A percentile compares a stretch with the other conserved stretches of the same genome.
These are phyloP conservation scores for Magallana nippona DNA, from an alignment of 2,888 invertebrate genomes.

Conservation along the genomic window DNA sequence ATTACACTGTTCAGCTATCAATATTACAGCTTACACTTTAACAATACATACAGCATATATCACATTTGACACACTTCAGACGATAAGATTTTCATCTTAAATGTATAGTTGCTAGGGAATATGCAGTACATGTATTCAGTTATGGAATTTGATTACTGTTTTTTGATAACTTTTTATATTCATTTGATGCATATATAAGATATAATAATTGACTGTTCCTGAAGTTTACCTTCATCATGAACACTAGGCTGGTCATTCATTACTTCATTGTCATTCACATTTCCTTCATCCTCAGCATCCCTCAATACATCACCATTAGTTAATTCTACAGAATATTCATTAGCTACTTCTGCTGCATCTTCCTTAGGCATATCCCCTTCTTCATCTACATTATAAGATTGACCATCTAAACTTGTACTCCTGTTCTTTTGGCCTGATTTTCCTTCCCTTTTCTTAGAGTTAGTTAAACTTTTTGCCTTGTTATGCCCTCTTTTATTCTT, in stretches of 20 bases:
- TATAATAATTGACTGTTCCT: background rate
- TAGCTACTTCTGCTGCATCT: background rate
- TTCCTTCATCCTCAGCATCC: constrained; percentile 25
- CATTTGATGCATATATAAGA: too few relatives aligned
- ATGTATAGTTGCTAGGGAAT: too few relatives aligned
- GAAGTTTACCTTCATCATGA: constrained; percentile 32
- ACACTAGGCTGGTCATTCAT: constrained; percentile 16
- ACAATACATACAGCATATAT: too few relatives aligned
- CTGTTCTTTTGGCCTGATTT: background rate
- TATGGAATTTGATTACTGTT: too few relatives aligned
- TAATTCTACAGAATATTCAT: background rate
- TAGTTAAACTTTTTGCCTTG: background rate
- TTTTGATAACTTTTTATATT: too few relatives aligned
- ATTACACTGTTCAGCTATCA: too few relatives aligned
- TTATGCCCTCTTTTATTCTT: background rate
- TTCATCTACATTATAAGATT: background rate
- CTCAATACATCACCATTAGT: too few relatives aligned
- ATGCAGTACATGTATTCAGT: too few relatives aligned
- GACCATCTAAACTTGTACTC: constrained; percentile 15
- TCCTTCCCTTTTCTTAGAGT: background rate
- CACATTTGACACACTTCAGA: too few relatives aligned
- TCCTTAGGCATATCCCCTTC: too few relatives aligned
- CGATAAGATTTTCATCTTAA: background rate
- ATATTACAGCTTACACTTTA: too few relatives aligned
- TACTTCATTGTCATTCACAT: constrained; percentile 32